phyloP scores from a whole-genome alignment of 2,113 vertebrate species.

The Oncorhynchus nerka region DNA sequence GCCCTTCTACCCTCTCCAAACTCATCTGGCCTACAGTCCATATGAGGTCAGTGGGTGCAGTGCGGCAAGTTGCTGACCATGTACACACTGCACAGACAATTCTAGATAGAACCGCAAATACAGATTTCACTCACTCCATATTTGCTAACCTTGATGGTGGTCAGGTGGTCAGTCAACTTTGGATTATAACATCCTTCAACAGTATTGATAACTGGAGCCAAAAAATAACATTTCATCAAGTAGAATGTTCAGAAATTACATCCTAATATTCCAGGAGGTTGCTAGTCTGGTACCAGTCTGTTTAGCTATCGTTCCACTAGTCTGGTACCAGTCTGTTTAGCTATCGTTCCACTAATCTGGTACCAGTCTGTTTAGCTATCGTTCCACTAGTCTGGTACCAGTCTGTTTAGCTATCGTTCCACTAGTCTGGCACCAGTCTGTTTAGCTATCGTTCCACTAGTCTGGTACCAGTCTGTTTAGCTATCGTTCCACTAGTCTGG shows the following conservation, averaged over 20 bases:
- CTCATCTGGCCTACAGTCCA: neutral
- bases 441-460: too few relatives aligned
- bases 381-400: too few relatives aligned
- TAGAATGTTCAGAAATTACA: neutral
- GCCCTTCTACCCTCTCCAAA: neutral
- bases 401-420: too few relatives aligned
- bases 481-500: too few relatives aligned
- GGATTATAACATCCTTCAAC: neutral
- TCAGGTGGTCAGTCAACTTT: conserved; percentile 52
- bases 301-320: too few relatives aligned
- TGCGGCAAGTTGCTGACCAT: neutral
- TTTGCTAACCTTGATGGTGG: conserved; percentile 43
- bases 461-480: too few relatives aligned
- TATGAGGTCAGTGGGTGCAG: neutral
- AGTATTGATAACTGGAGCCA: conserved; percentile 4
- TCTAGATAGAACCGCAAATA: conserved; percentile 38
- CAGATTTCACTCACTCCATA: conserved; percentile 19
- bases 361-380: too few relatives aligned
- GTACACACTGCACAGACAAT: neutral
- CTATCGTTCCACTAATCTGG: too few relatives aligned
- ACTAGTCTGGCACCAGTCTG: too few relatives aligned
- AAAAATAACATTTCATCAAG: neutral
- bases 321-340: too few relatives aligned
- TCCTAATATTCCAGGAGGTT: neutral
- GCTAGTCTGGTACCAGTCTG: too few relatives aligned